Evolutionary conservation across 2,888 invertebrate genomes (phyloP).

Genomic region (Erebia epiphron): DNA sequence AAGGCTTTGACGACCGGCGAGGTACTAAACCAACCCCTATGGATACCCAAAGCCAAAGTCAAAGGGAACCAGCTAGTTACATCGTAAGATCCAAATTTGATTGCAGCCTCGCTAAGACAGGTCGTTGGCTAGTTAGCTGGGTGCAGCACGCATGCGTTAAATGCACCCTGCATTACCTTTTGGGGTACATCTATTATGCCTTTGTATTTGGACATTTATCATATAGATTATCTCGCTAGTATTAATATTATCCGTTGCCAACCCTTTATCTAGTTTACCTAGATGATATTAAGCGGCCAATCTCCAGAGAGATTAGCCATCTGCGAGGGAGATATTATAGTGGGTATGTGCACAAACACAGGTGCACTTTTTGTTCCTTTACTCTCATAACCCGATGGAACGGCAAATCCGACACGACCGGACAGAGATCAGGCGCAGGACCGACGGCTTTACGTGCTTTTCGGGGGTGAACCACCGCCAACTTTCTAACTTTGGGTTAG

Average conservation of each 20-base stretch:
- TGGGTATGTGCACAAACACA: too few species aligned
- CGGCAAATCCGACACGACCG: too few species aligned
- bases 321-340: too few species aligned
- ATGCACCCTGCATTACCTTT: constrained; percentile 52
- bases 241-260: neutral
- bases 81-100: constrained; percentile 81
- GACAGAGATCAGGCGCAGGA: too few species aligned
- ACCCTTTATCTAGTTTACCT: too few species aligned
- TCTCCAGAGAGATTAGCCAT: too few species aligned
- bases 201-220: constrained; percentile 30
- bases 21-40: constrained; percentile 53
- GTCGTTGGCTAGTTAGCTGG: constrained; percentile 66
- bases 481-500: too few species aligned
- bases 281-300: too few species aligned
- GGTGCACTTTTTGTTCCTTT: too few species aligned
- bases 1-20: constrained; percentile 57
- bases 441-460: too few species aligned
- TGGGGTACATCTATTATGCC: constrained; percentile 39
- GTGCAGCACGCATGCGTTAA: constrained; percentile 58
- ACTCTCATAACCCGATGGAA: too few species aligned
- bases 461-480: too few species aligned
- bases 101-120: constrained; percentile 75
- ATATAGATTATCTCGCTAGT: constrained; percentile 5
- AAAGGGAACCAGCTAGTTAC: constrained; percentile 73
- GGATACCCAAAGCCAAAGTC: constrained; percentile 49